Evolutionary conservation across 2,888 invertebrate species (phyloP).

Genomic region (Drosophila paranaensis): DNA sequence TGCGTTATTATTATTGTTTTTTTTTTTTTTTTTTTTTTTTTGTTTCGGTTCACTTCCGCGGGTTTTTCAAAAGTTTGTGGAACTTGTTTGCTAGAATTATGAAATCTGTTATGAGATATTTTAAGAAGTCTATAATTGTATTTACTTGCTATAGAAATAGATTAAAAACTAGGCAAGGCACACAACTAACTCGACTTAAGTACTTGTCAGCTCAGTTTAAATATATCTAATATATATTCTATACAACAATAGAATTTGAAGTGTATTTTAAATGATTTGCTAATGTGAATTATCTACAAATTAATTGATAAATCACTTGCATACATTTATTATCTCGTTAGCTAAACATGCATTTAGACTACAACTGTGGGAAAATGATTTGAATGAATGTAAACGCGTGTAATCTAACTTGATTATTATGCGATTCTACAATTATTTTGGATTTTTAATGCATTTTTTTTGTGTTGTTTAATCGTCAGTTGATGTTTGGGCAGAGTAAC

Average conservation of each 20-base stretch:
- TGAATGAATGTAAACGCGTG: not conserved
- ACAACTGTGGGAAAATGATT: not conserved
- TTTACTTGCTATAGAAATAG: slow-evolving; percentile 6
- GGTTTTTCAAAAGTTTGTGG: slow-evolving; percentile 43
- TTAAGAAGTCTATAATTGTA: slow-evolving; percentile 4
- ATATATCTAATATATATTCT: not conserved
- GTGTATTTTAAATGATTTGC: not conserved
- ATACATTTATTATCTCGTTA: not conserved
- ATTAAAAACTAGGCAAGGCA: not conserved
- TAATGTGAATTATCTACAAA: not conserved
- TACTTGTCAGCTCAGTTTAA: not conserved
- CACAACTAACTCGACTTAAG: not conserved
- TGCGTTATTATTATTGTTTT: slow-evolving; percentile 3
- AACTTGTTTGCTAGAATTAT: slow-evolving; percentile 36
- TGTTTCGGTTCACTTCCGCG: slow-evolving; percentile 63
- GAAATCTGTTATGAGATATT: not conserved
- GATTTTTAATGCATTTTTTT: not conserved
- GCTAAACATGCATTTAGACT: not conserved
- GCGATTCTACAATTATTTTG: slow-evolving; percentile 27
- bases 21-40: slow-evolving; percentile 11
- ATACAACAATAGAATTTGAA: not conserved
- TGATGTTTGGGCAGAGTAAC: not conserved
- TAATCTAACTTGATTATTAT: slow-evolving; percentile 5
- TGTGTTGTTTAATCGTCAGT: slow-evolving; percentile 5
- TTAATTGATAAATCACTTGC: not conserved